A percentile compares a stretch with the other conserved stretches of the same genome.
Evolutionary conservation across 2,113 vertebrate genomes (phyloP).

Genomic region (Misgurnus mizolepis): DNA sequence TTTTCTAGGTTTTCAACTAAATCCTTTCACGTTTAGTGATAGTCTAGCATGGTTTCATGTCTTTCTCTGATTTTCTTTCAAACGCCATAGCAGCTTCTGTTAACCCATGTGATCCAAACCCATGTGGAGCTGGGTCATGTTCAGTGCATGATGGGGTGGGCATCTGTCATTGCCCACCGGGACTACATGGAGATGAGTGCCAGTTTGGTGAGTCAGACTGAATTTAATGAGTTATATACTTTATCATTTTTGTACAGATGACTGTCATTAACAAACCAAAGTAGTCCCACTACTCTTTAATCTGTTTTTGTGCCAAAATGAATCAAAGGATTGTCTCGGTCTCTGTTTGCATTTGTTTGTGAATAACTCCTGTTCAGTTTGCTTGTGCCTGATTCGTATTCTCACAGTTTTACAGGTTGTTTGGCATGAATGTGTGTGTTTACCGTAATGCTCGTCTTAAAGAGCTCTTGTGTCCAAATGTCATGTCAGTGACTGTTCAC

Average conservation of each 20-base stretch:
- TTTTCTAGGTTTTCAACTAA: too few relatives aligned
- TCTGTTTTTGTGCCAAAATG: constrained; percentile 25
- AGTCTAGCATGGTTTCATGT: background rate
- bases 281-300: background rate
- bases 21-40: background rate
- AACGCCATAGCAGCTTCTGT: constrained; percentile 40
- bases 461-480: constrained; percentile 41
- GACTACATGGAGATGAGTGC: constrained; percentile 54
- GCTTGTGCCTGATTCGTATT: constrained; percentile 50
- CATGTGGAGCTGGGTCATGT: constrained; percentile 69
- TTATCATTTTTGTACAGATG: background rate
- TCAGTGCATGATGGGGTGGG: constrained; percentile 58
- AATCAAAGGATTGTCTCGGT: constrained; percentile 22
- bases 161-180: constrained; percentile 60
- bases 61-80: background rate
- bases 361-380: constrained; percentile 45
- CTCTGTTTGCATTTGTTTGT: constrained; percentile 34
- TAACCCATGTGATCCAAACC: constrained; percentile 68
- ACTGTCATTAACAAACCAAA: background rate
- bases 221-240: background rate
- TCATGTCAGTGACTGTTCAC: constrained; percentile 38
- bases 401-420: constrained; percentile 51
- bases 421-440: constrained; percentile 51
- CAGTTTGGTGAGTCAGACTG: constrained; percentile 61
- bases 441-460: constrained; percentile 36